Conservation (phyloP, 2,888 invertebrate species). For the Drosophila cognata region DNA sequence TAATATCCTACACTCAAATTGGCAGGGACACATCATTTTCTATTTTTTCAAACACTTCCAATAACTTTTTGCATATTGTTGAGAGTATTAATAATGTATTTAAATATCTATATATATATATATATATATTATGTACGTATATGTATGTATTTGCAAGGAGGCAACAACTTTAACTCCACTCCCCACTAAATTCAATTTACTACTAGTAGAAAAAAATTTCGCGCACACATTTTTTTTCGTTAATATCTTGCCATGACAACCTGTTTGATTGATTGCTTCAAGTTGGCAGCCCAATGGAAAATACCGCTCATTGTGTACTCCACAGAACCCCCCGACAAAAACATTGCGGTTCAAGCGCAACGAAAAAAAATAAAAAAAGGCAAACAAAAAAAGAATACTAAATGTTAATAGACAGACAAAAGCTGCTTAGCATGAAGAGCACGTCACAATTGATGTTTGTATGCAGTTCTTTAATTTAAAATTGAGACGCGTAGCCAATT, state of each 20-base stretch:
- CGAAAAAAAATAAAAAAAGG: conserved; percentile 1
- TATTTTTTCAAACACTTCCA: neutral
- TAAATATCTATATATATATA: too few species aligned
- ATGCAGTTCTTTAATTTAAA: neutral
- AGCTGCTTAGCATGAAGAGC: neutral
- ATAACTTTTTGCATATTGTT: neutral
- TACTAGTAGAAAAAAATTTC: conserved; percentile 6
- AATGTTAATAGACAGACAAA: conserved; percentile 8
- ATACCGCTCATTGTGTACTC: conserved; percentile 15
- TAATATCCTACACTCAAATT: conserved; percentile 7
- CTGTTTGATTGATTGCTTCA: conserved; percentile 12
- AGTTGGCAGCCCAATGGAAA: conserved; percentile 24
- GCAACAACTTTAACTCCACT: conserved; percentile 8
- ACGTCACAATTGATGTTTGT: neutral
- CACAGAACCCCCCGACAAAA: neutral
- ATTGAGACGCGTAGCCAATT: neutral
- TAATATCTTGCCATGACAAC: conserved; percentile 19
- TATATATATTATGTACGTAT: neutral
- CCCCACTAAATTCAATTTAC: conserved; percentile 13
- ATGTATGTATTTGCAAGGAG: neutral
- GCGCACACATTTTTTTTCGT: conserved; percentile 22
- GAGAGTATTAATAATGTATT: neutral
- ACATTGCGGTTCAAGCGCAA: conserved; percentile 9
- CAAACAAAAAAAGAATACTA: conserved; percentile 21
- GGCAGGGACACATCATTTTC: conserved; percentile 9